Evolutionary conservation across 2,113 vertebrate species (phyloP).

Genomic region (Bubalus kerabau): DNA sequence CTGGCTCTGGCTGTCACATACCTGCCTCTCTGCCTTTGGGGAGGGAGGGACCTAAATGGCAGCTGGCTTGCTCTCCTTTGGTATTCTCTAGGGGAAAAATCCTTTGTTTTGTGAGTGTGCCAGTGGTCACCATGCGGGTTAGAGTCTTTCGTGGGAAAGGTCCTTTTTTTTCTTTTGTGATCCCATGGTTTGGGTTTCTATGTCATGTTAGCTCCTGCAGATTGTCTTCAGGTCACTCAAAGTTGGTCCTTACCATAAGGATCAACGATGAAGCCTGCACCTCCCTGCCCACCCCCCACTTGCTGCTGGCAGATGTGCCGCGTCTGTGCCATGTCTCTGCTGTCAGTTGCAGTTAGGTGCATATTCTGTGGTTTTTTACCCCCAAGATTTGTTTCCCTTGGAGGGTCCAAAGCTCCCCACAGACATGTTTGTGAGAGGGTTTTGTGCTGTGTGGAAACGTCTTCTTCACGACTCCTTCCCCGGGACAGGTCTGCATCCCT

Average conservation of each 20-base stretch:
- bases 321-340: background rate
- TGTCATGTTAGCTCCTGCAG: background rate
- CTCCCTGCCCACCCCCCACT: background rate
- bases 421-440: background rate
- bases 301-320: background rate
- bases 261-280: background rate
- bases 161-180: background rate
- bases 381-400: background rate
- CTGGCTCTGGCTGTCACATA: background rate
- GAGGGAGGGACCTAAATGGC: background rate
- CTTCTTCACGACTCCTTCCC: background rate
- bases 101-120: background rate
- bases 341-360: background rate
- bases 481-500: background rate
- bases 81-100: background rate
- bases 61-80: background rate
- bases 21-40: background rate
- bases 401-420: background rate
- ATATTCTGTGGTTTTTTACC: background rate
- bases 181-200: background rate
- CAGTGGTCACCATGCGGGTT: background rate
- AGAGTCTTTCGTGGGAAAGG: background rate
- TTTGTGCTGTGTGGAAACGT: background rate
- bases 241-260: background rate
- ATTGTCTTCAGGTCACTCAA: background rate